Conservation (phyloP, 2,888 invertebrate species). For the Zeuzera pyrina region DNA sequence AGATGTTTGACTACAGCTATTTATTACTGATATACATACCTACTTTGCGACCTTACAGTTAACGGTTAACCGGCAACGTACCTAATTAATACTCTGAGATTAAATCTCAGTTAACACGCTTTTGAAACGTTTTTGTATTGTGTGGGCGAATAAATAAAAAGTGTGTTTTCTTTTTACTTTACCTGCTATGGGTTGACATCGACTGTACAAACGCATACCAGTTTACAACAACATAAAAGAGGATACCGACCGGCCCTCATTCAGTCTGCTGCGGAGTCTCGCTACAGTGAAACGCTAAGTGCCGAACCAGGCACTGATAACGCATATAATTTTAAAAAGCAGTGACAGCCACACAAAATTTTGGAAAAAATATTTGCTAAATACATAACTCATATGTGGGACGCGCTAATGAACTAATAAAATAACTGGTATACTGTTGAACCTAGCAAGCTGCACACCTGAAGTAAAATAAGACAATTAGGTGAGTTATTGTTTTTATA, state of each 20-base stretch:
- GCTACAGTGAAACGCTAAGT: constrained; percentile 30
- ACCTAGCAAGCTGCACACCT: no score
- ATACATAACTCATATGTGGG: no score
- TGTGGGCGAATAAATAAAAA: constrained; percentile 33
- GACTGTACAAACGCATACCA: constrained; percentile 45
- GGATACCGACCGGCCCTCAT: constrained; percentile 55
- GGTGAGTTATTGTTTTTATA: no score
- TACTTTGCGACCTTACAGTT: constrained; percentile 23
- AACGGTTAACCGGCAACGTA: constrained; percentile 23
- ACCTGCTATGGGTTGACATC: constrained; percentile 33
- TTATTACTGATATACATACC: no score
- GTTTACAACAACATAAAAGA: constrained; percentile 64
- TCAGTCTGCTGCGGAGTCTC: constrained; percentile 46
- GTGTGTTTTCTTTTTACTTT: constrained; percentile 28
- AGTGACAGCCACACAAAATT: no score
- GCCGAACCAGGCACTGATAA: not conserved
- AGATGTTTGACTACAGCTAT: no score
- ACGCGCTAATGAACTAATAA: no score
- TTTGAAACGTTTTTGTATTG: constrained; percentile 20
- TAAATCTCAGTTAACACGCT: constrained; percentile 26
- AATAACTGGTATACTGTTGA: no score
- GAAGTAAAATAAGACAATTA: no score
- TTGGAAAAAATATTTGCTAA: no score
- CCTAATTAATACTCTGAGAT: constrained; percentile 30
- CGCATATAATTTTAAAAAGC: not conserved